Base-by-base conservation (phyloP, 2,888 invertebrate genomes). In the Craniophora ligustri region DNA sequence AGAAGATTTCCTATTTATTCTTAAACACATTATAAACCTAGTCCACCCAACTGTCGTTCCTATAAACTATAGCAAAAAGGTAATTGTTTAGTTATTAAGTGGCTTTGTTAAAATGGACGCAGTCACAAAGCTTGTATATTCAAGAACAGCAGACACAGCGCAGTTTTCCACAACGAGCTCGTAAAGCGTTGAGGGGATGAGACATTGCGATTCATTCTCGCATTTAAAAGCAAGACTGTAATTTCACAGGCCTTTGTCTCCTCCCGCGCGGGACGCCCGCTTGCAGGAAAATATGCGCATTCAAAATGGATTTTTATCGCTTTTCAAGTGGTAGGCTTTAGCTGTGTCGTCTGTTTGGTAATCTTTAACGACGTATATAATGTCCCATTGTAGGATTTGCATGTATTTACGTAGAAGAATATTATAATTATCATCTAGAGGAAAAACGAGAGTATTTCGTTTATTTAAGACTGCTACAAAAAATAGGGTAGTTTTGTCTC, bases 141-240 rank as follows among this genome's bases (percentile, higher is more conserved):
- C 78, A 84, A 80, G 77, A 82, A 82, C 75, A 80, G 73, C 62
- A 58, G 48, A 56, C 72, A 75, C 75, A 73, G 76, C 72, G 76
- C 71, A 75, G 75, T 79, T 79, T 82, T 80, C 76, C 82, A 82
- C 82, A 81, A 76, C 79, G 75, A 79, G 81, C 79, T 79, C 79
- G 87, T 85, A 86, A 87, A 87, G 90, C 91, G 91, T 89, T 91
- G 91, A 91, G 85, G 85, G 86, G 84, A 88, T 82, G 89, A 89
- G 91, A 90, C 91, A 88, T 86, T 86, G 89, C 86, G 87, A 91
- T 89, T 92, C 92, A 91, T 90, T 89, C 90, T 82, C 88, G 89
- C 89, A 89, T 90, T 92, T 92, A 90, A 92, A 92, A 92, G 91
- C 88, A 88, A 89, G 89, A 87, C 87, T 90, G 89, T 91, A 92